Percentiles rank a stretch among this genome's conserved stretches.
Evolutionary conservation across 2,797 vertebrate genomes (phyloP).

Genomic region (Karalla daura): DNA sequence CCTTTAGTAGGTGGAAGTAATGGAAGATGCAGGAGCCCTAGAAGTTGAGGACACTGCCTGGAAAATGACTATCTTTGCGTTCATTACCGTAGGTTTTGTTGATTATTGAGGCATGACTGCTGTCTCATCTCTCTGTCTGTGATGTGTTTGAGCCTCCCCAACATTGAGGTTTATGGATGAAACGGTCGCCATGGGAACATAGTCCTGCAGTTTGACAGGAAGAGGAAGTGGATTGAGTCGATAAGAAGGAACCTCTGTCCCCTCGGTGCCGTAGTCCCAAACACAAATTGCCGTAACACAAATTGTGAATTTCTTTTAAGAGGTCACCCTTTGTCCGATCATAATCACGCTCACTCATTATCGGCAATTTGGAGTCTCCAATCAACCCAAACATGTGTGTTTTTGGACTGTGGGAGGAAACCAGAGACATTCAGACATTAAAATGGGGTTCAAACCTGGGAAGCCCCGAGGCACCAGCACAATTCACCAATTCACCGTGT

Average conservation of each 20-base stretch:
- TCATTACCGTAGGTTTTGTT: background rate
- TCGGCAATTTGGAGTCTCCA: too few relatives aligned
- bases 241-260: slow-evolving; percentile 15
- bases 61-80: background rate
- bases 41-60: background rate
- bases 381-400: too few relatives aligned
- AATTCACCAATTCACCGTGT: too few relatives aligned
- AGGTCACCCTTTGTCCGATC: too few relatives aligned
- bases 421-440: too few relatives aligned
- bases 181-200: slow-evolving; percentile 40
- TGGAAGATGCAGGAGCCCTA: background rate
- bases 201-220: background rate
- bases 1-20: background rate
- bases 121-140: background rate
- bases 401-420: too few relatives aligned
- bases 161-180: slow-evolving; percentile 14
- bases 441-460: too few relatives aligned
- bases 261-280: too few relatives aligned
- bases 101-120: background rate
- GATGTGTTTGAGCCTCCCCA: slow-evolving; percentile 6
- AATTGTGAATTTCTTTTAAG: too few relatives aligned
- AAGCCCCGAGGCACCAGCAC: too few relatives aligned
- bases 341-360: too few relatives aligned
- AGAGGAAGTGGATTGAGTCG: slow-evolving; percentile 2
- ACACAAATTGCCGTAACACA: too few relatives aligned